A percentile compares a stretch with the other conserved stretches of the same genome.
Conservation (phyloP, 2,888 invertebrate genomes). For the Tetropium fuscum region DNA sequence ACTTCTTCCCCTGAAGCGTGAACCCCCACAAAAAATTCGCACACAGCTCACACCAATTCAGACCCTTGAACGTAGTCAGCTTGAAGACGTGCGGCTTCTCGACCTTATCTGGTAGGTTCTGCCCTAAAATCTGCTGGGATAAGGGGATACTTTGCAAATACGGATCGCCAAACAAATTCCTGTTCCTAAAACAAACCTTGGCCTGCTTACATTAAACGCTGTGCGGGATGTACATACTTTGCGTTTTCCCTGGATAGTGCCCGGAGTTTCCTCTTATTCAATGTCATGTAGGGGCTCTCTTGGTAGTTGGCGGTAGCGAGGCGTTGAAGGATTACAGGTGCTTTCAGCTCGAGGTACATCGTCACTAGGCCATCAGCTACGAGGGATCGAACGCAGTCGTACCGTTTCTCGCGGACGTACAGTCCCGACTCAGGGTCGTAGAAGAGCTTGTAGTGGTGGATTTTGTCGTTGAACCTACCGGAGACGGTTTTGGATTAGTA, state of each 20-base stretch:
- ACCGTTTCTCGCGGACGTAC: slow-evolving; percentile 73
- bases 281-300: slow-evolving; percentile 88
- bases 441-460: slow-evolving; percentile 81
- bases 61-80: slow-evolving; percentile 86
- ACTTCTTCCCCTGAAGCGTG: slow-evolving; percentile 92
- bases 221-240: slow-evolving; percentile 52
- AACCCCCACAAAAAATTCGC: slow-evolving; percentile 97
- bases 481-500: slow-evolving; percentile 75
- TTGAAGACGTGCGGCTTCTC: slow-evolving; percentile 80
- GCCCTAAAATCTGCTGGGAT: slow-evolving; percentile 51
- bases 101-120: slow-evolving; percentile 65
- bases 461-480: slow-evolving; percentile 76
- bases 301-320: slow-evolving; percentile 86
- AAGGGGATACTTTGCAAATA: slow-evolving; percentile 44
- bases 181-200: slow-evolving; percentile 47
- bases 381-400: slow-evolving; percentile 85
- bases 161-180: slow-evolving; percentile 37
- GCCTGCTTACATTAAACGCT: no score
- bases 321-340: slow-evolving; percentile 85
- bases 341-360: slow-evolving; percentile 89
- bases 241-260: slow-evolving; percentile 69
- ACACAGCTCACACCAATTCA: slow-evolving; percentile 96
- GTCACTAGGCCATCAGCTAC: slow-evolving; percentile 94
- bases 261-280: slow-evolving; percentile 78
- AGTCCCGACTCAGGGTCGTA: slow-evolving; percentile 66